Evolutionary conservation across 2,888 invertebrate species (phyloP), one percentile per base, ranked within the genome.

Genomic region (Polietes domitor): DNA sequence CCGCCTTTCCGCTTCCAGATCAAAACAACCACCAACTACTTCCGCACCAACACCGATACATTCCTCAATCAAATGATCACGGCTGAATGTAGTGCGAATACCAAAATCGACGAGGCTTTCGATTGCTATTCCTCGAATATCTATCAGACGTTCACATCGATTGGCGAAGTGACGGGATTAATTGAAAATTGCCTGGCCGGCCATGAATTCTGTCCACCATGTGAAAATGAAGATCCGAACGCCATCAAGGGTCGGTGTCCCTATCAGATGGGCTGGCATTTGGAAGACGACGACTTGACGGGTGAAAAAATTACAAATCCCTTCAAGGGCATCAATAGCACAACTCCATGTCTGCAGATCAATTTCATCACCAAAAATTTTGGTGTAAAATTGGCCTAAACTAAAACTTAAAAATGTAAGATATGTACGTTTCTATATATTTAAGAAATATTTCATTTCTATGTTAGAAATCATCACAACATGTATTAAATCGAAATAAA

Each of bases 171-270:
- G 0, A 82, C 70, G 32, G 77, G 58, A n/a, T 28, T 85, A 24
- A 61, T 87, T 15, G 87, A 87, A 7, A 86, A 85, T 32, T 87
- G 87, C 37, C 63, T 86, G n/a, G 75, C 78, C 7, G 86, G 85
- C 12, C 78, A 82, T 43, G 85, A 85, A 7, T 83, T 85, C 53
- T 87, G 85, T 73, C 28, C 80, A 1, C 43, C 82, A 1, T 86
- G 83, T 53, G 77, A 77, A 0, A 70, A 77, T 63, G 68, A 75
- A 15, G 73, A 72, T 24, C 17, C 15, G 1, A 24, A 41, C 12
- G 9, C 26, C 7, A 43, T 71, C 10, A 71, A 76, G 5, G 85
- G 84, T 9, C 85, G 86, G 12, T 87, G 86, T 70, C 86, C 86
- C 2, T 86, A 85, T 73, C 83, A 87, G 21, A 61, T 86, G 77